Conservation (phyloP, 2,888 invertebrate genomes). For the Tenthredo scrophulariae region DNA sequence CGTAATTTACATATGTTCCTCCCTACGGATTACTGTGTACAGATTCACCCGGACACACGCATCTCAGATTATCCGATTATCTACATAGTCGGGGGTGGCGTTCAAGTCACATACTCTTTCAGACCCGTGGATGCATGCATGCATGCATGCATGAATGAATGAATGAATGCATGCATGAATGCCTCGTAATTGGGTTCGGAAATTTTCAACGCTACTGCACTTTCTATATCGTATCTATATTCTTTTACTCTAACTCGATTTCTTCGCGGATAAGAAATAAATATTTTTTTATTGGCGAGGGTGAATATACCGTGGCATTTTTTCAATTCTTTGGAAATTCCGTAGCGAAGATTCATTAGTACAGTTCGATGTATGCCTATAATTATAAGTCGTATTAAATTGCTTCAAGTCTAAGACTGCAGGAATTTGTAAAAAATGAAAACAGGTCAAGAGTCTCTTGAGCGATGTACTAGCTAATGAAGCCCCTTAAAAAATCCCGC, state of each 20-base stretch:
- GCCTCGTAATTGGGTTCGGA: slow-evolving; percentile 70
- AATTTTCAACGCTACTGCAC: slow-evolving; percentile 6
- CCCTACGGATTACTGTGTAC: slow-evolving; percentile 39
- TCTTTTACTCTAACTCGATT: not conserved
- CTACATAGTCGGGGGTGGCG: slow-evolving; percentile 69
- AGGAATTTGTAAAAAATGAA: too few relatives aligned
- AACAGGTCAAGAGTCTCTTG: too few relatives aligned
- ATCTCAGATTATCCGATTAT: slow-evolving; percentile 70
- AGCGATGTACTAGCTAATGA: too few relatives aligned
- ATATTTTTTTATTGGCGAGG: not conserved
- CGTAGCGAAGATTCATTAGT: too few relatives aligned
- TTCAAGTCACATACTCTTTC: slow-evolving; percentile 56
- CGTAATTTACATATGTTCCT: slow-evolving; percentile 67
- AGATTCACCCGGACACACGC: slow-evolving; percentile 62
- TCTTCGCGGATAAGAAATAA: not conserved
- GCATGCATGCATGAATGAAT: slow-evolving; percentile 56
- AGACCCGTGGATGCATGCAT: not conserved
- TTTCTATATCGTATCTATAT: not conserved
- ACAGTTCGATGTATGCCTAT: too few relatives aligned
- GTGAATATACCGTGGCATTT: too few relatives aligned
- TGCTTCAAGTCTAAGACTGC: too few relatives aligned
- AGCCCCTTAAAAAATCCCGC: too few relatives aligned
- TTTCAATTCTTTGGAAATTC: too few relatives aligned
- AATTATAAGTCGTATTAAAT: too few relatives aligned
- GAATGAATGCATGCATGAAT: slow-evolving; percentile 69